Conservation (phyloP, 2,888 invertebrate species). For the Ecdyonurus torrentis region DNA sequence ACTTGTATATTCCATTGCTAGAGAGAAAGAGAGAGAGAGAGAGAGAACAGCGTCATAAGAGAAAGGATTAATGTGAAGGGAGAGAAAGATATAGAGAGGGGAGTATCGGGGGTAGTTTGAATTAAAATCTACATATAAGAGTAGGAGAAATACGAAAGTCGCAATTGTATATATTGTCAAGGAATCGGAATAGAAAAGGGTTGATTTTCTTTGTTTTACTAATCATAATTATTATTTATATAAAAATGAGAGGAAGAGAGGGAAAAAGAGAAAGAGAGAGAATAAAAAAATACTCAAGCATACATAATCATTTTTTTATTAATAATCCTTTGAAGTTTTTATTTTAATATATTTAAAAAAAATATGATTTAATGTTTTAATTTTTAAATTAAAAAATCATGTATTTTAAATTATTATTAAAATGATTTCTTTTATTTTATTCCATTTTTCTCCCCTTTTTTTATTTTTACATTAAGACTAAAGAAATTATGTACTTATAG, state of each 20-base stretch:
- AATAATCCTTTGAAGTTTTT: background rate
- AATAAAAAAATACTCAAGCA: too few species aligned
- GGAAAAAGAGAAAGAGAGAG: too few species aligned
- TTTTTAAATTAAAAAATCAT: background rate
- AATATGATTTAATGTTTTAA: background rate
- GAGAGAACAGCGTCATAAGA: too few species aligned
- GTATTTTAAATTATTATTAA: background rate
- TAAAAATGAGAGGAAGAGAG: too few species aligned
- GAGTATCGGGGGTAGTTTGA: background rate
- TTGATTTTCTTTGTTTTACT: slow-evolving; percentile 1
- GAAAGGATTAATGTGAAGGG: background rate
- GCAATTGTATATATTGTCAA: background rate
- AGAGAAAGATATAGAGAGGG: background rate
- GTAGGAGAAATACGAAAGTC: background rate
- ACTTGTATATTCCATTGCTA: background rate
- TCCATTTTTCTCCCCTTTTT: background rate
- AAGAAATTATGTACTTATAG: too few species aligned
- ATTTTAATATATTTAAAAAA: background rate
- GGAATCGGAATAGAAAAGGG: background rate
- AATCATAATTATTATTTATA: background rate
- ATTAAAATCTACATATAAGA: too few species aligned
- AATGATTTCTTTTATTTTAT: too few species aligned
- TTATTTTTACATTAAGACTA: too few species aligned
- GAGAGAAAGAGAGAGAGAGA: background rate
- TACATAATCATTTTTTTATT: too few species aligned